Conservation (phyloP, 2,113 vertebrate species). For the Atlantisia rogersi region DNA sequence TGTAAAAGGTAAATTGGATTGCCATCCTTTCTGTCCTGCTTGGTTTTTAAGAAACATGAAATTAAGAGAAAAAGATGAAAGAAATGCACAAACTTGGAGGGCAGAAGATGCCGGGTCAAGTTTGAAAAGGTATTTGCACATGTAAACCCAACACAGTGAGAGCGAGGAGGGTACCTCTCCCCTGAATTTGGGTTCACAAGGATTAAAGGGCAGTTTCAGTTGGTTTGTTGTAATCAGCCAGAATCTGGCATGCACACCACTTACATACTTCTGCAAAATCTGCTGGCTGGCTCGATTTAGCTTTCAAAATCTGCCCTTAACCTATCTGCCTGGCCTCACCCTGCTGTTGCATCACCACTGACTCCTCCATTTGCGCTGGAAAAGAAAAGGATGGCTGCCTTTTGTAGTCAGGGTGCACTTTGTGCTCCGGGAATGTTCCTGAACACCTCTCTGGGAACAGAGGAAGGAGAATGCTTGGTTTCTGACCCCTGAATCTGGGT, state of each 20-base stretch:
- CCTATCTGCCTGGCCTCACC: neutral
- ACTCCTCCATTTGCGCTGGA: neutral
- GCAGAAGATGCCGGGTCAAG: neutral
- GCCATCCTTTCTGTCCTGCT: neutral
- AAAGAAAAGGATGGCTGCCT: neutral
- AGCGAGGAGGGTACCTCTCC: accelerated
- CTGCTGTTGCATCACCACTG: neutral
- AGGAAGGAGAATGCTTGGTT: neutral
- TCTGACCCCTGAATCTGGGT: neutral
- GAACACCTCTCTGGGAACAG: neutral
- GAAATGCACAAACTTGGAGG: neutral
- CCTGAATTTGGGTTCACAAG: neutral
- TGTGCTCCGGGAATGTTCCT: neutral
- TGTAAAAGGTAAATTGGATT: neutral
- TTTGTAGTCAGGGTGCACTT: neutral
- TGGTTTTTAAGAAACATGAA: neutral
- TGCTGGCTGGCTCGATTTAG: neutral
- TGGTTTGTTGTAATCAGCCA: conserved; percentile 2
- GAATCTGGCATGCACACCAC: neutral
- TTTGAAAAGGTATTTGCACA: neutral
- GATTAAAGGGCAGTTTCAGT: conserved; percentile 22
- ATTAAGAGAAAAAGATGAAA: neutral
- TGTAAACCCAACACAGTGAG: accelerated
- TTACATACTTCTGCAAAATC: conserved; percentile 27
- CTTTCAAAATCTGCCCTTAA: conserved; percentile 41